Conservation (phyloP, 2,888 invertebrate genomes). For the Drosophila kambysellisi region DNA sequence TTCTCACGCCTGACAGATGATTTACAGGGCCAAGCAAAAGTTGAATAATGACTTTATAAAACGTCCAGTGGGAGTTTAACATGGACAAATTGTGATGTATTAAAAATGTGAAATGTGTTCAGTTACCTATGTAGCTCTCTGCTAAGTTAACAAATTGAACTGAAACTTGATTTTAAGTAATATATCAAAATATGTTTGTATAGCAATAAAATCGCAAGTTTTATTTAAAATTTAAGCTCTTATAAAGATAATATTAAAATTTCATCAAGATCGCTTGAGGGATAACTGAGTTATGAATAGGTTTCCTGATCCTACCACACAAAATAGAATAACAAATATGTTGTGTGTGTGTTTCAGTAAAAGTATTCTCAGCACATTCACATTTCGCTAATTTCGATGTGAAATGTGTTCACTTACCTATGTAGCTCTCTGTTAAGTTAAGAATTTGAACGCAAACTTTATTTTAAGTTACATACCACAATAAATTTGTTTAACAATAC, state of each 20-base stretch:
- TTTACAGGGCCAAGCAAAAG: constrained; percentile 35
- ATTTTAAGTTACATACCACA: not conserved
- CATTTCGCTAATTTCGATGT: constrained; percentile 48
- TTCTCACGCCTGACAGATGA: constrained; percentile 67
- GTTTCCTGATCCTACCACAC: constrained; percentile 1
- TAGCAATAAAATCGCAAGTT: not conserved
- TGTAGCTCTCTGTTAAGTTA: not conserved
- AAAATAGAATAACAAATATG: not conserved
- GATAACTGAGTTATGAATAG: constrained; percentile 33
- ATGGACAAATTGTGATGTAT: constrained; percentile 68
- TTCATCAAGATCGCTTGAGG: constrained; percentile 17
- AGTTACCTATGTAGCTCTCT: not conserved
- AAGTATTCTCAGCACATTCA: constrained; percentile 33
- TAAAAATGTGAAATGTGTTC: constrained; percentile 18
- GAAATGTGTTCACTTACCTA: constrained; percentile 11
- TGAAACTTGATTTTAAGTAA: not conserved
- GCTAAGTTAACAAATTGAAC: not conserved
- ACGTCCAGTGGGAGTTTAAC: constrained; percentile 31
- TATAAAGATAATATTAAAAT: not conserved
- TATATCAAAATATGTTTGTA: not conserved
- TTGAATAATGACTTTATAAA: constrained; percentile 56
- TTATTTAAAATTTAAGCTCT: not conserved
- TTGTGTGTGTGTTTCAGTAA: not conserved
- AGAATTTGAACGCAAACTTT: not conserved
- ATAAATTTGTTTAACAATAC: not conserved